These are phyloP conservation scores for Dioctria rufipes DNA, from an alignment of 2,888 invertebrate genomes.

Conservation along the genomic window DNA sequence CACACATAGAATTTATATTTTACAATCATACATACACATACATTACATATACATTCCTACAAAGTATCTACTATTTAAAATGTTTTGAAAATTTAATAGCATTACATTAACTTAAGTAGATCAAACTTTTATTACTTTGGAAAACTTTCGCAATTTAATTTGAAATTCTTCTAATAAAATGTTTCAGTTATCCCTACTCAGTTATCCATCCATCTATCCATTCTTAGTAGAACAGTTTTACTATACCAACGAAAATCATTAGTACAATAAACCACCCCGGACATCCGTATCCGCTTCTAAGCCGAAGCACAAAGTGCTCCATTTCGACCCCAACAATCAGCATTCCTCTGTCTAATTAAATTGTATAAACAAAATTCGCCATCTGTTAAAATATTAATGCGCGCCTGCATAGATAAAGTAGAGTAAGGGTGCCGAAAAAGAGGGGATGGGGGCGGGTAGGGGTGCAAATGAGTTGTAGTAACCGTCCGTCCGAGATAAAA, in stretches of 20 bases:
- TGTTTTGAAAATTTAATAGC: too few relatives aligned
- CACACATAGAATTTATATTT: too few relatives aligned
- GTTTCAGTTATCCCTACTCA: too few relatives aligned
- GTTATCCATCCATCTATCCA: too few relatives aligned
- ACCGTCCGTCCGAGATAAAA: slow-evolving; percentile 12
- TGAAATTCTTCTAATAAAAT: too few relatives aligned
- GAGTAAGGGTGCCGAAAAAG: not conserved
- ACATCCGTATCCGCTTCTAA: slow-evolving; percentile 30
- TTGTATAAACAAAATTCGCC: slow-evolving; percentile 47
- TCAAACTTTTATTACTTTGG: too few relatives aligned
- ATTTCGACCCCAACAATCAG: slow-evolving; percentile 26
- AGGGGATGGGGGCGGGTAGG: not conserved
- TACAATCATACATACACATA: too few relatives aligned
- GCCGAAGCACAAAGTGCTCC: not conserved
- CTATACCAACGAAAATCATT: slow-evolving; percentile 1
- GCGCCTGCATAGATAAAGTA: not conserved
- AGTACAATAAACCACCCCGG: slow-evolving; percentile 38
- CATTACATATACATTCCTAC: too few relatives aligned
- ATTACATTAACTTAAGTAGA: too few relatives aligned
- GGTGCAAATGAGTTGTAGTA: not conserved
- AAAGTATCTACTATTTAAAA: too few relatives aligned
- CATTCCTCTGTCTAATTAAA: slow-evolving; percentile 31
- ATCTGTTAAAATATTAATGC: slow-evolving; percentile 43
- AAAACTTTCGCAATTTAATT: too few relatives aligned
- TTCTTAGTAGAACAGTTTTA: too few relatives aligned